Conservation (phyloP, 2,113 vertebrate species). For the Centrocercus urophasianus region DNA sequence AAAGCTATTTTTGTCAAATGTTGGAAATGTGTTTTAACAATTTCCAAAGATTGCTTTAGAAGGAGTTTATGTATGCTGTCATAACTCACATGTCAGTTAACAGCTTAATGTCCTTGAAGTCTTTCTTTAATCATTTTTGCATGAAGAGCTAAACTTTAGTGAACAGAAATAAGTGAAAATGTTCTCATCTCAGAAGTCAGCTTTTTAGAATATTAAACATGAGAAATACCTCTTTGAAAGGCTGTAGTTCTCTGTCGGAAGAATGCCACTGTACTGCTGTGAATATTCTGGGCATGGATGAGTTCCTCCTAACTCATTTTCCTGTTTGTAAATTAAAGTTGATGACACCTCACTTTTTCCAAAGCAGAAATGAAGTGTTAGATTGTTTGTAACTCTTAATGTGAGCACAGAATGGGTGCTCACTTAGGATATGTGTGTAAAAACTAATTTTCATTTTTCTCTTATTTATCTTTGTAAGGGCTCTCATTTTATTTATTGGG, state of each 20-base stretch:
- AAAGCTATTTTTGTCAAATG: conserved; percentile 52
- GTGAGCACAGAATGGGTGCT: neutral
- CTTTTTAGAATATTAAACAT: neutral
- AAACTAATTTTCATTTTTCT: neutral
- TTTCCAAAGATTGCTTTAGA: conserved; percentile 55
- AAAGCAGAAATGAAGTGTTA: neutral
- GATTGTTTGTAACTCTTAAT: neutral
- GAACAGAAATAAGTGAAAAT: conserved; percentile 33
- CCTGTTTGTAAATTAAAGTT: neutral
- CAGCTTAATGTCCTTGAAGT: conserved; percentile 35
- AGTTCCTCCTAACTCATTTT: neutral
- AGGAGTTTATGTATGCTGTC: conserved; percentile 52
- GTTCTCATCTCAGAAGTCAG: conserved; percentile 16
- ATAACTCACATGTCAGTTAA: conserved; percentile 58
- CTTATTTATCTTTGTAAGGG: neutral
- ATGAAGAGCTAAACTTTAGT: neutral
- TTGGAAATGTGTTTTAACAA: conserved; percentile 59
- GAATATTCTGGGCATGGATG: neutral
- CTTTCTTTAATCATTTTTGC: conserved; percentile 26
- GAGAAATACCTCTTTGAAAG: neutral
- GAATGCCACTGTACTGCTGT: neutral
- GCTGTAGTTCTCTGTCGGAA: neutral
- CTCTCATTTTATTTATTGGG: neutral
- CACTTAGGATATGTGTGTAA: accelerated
- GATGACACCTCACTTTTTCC: neutral